Evolutionary conservation across 2,797 vertebrate genomes (phyloP).

Genomic region (Cirrhinus mrigala): DNA sequence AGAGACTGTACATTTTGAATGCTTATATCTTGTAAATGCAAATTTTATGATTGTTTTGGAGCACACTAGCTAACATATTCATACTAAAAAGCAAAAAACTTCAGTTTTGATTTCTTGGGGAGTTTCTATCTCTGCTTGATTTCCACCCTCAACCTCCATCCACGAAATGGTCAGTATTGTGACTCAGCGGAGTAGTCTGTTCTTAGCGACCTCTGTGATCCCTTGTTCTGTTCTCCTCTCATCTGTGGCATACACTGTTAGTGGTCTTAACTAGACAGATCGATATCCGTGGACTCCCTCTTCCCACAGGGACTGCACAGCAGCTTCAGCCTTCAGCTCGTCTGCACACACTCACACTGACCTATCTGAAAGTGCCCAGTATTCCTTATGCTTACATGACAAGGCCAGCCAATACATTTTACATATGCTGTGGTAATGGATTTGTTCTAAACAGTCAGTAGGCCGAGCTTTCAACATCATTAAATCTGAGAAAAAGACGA

Average conservation of each 20-base stretch:
- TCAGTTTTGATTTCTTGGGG: no score
- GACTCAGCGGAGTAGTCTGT: conserved; percentile 19
- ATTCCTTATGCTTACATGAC: not conserved
- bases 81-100: no score
- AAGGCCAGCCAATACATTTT: conserved; percentile 5
- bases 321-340: conserved; percentile 14
- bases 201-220: conserved; percentile 25
- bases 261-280: conserved; percentile 55
- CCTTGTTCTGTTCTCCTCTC: conserved; percentile 22
- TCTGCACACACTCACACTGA: not conserved
- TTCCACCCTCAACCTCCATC: not conserved
- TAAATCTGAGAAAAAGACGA: conserved; percentile 11
- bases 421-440: conserved; percentile 9
- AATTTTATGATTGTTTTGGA: no score
- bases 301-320: conserved; percentile 13
- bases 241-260: conserved; percentile 42
- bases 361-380: not conserved
- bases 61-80: no score
- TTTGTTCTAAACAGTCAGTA: conserved; percentile 37
- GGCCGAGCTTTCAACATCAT: conserved; percentile 1
- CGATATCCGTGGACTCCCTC: conserved; percentile 37
- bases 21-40: no score
- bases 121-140: not conserved
- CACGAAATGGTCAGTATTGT: conserved; percentile 12
- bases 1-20: no score